These are phyloP conservation scores for Alauda arvensis DNA, from an alignment of 2,797 vertebrate species.

Conservation along the genomic window DNA sequence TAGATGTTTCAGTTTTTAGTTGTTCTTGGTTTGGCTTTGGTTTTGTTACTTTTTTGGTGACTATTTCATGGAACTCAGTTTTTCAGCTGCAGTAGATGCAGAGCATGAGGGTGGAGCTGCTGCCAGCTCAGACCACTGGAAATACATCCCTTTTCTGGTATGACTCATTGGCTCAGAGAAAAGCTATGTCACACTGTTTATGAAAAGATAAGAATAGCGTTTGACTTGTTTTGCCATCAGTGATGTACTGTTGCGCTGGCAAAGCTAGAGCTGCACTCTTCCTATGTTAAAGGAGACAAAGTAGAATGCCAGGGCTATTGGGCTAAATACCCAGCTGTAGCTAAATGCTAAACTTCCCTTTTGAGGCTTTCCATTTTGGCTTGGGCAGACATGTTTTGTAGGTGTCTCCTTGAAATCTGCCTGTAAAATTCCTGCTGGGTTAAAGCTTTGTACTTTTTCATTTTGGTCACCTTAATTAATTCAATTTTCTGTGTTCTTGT, in stretches of 20 bases:
- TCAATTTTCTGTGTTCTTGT: not conserved
- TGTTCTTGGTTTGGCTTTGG: not conserved
- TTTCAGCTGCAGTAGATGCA: not conserved
- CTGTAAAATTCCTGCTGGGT: not conserved
- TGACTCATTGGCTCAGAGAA: not conserved
- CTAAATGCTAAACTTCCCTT: not conserved
- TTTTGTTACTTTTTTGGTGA: not conserved
- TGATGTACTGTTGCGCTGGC: not conserved
- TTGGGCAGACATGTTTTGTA: not conserved
- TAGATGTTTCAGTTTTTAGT: not conserved
- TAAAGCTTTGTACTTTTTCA: not conserved
- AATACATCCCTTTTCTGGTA: not conserved
- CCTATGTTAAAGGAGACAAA: not conserved
- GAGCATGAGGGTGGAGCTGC: not conserved
- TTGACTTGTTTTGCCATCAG: not conserved
- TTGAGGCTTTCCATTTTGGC: not conserved
- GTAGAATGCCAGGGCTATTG: not conserved
- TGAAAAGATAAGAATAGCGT: not conserved
- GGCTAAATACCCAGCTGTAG: not conserved
- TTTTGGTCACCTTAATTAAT: not conserved
- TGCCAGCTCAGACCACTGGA: not conserved
- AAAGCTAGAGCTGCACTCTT: not conserved
- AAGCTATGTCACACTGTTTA: not conserved
- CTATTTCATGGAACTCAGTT: not conserved
- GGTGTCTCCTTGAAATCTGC: not conserved